Conservation (phyloP, 2,113 vertebrate genomes). For the Nicator chloris region DNA sequence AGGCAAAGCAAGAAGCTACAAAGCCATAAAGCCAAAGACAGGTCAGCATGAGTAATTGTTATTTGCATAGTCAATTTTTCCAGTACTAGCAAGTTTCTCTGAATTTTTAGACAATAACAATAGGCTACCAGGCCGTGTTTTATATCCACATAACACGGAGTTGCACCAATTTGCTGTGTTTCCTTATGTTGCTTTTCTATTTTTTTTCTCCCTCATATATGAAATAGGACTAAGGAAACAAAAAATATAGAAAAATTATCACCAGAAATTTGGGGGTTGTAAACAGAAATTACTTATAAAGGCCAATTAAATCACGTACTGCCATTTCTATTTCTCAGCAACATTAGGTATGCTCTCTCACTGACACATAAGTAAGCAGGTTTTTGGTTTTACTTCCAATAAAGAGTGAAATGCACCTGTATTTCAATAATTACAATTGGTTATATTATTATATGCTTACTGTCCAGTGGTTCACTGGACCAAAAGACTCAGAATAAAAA, state of each 20-base stretch:
- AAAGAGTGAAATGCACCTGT: not conserved
- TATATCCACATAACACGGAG: not conserved
- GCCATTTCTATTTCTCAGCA: not conserved
- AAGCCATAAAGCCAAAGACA: not conserved
- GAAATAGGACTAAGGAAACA: not conserved
- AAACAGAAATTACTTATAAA: not conserved
- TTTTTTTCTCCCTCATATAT: not conserved
- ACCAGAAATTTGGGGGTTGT: not conserved
- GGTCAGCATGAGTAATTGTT: slow-evolving; percentile 11
- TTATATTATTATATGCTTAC: not conserved
- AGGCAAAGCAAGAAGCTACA: slow-evolving; percentile 6
- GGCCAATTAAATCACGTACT: not conserved
- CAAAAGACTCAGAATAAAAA: not conserved
- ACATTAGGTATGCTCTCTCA: not conserved
- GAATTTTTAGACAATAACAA: not conserved
- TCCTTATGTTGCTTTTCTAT: not conserved
- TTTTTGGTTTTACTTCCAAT: not conserved
- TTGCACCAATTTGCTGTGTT: not conserved
- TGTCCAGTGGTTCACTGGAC: not conserved
- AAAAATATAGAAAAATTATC: not conserved
- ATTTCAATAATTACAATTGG: not conserved
- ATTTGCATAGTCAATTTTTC: slow-evolving; percentile 54
- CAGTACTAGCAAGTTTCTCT: not conserved
- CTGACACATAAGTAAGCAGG: not conserved
- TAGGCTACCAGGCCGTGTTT: not conserved